Evolutionary conservation across 2,888 invertebrate genomes (phyloP), one percentile per base, ranked within the genome.

Genomic region (Microplitis manilae): DNA sequence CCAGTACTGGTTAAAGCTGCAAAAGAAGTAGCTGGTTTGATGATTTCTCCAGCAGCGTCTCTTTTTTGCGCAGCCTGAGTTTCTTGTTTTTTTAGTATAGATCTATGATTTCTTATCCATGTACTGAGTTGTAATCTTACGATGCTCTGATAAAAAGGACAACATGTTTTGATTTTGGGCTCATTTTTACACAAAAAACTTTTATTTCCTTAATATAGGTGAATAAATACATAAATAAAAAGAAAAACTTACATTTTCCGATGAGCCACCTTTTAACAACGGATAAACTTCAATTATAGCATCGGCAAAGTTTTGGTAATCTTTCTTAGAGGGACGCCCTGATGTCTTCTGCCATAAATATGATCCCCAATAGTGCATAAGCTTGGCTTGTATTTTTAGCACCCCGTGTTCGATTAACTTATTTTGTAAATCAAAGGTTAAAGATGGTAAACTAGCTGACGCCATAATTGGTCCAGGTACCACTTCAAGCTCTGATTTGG

Each of bases 331-430:
- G 8, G 59, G 69, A 8, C 6, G 8, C 50, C 69, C 69, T 9
- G 5, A 15, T 50, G 59, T 59, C 20, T 5, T 9, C 9, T 69
- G 59, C 59, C 69, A 69, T 30, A 69, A 59, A 59, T 20, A 69
- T 4, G 59, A 30, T 9, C 69, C 69, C 59, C 59, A 69, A 69
- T 69, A 50, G n/a, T 69, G 6, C 1, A 69, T 69, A 5, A 69
- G 41, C 13, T 59, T n/a, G 7, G 39, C 41, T 59, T 69, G 59
- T 9, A 9, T 5, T 50, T 39, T 41, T 20, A 69, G 30, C 20
- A 69, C 30, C 17, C 59, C 59, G 6, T 7, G 6, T 61, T 9
- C n/a, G 6, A 15, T 61, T 61, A 61, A 13, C 13, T 61, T 61
- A 61, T 61, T 61, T 61, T 61, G 2, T 61, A 61, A 61, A n/a